Evolutionary conservation across 2,797 vertebrate genomes (phyloP).

Genomic region (Vespertilio murinus): DNA sequence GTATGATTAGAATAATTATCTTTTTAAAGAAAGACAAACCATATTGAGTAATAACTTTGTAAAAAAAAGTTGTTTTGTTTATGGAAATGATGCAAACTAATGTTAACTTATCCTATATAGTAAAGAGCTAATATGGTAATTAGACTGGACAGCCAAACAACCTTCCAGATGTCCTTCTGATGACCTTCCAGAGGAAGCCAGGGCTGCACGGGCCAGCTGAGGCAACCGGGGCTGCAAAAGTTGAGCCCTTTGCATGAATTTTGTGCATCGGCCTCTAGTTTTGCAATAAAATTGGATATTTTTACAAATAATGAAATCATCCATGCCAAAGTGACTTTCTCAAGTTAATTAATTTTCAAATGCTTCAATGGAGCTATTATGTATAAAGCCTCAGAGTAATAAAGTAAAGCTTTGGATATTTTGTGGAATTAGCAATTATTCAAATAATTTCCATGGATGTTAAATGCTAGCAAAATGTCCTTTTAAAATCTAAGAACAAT

Average conservation of each 20-base stretch:
- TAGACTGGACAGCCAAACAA: too few relatives aligned
- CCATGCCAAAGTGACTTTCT: not conserved
- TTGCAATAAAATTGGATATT: not conserved
- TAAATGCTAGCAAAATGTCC: not conserved
- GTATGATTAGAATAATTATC: not conserved
- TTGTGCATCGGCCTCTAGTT: not conserved
- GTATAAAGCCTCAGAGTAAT: slow-evolving; percentile 21
- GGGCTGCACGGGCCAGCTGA: too few relatives aligned
- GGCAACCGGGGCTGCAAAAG: too few relatives aligned
- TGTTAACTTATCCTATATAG: not conserved
- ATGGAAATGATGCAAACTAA: not conserved
- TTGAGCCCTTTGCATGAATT: too few relatives aligned
- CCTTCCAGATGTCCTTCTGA: too few relatives aligned
- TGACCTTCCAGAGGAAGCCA: too few relatives aligned
- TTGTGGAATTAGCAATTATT: slow-evolving; percentile 10
- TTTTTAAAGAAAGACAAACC: not conserved
- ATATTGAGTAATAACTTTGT: not conserved
- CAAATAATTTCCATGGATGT: slow-evolving; percentile 51
- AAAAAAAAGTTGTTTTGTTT: not conserved
- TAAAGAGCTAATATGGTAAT: too few relatives aligned
- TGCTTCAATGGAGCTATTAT: slow-evolving; percentile 46
- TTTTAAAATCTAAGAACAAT: slow-evolving; percentile 58
- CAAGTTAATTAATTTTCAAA: not conserved
- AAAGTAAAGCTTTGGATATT: slow-evolving; percentile 40
- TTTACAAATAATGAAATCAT: slow-evolving; percentile 17